A percentile compares a stretch with the other conserved stretches of the same genome.
Conservation (phyloP, 2,113 vertebrate genomes). For the Phrynosoma blainvillii region DNA sequence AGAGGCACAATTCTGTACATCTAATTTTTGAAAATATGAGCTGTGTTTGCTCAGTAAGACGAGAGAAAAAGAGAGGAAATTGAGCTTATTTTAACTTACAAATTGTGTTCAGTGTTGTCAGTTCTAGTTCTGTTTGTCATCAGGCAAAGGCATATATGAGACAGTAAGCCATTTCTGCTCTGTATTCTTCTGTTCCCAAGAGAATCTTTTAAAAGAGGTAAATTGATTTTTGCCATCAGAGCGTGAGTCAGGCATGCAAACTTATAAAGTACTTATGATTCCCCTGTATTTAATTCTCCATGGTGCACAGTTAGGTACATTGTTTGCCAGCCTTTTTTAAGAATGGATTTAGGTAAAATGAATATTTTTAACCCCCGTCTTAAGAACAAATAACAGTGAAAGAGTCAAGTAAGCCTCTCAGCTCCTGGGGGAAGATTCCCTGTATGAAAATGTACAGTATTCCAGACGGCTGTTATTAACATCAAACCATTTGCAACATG, state of each 20-base stretch:
- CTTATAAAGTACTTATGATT: constrained; percentile 60
- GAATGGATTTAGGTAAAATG: constrained; percentile 51
- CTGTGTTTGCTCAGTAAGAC: neutral
- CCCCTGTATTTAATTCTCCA: constrained; percentile 62
- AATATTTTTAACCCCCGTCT: constrained; percentile 62
- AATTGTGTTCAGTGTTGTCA: constrained; percentile 61
- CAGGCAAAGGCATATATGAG: constrained; percentile 59
- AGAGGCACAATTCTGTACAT: constrained; percentile 38
- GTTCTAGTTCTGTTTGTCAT: constrained; percentile 68
- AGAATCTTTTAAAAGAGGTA: constrained; percentile 57
- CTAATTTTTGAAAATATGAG: constrained; percentile 49
- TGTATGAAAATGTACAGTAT: constrained; percentile 30
- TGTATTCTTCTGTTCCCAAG: constrained; percentile 56
- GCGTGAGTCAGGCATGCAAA: constrained; percentile 60
- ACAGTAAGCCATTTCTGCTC: constrained; percentile 64
- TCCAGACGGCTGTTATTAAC: constrained; percentile 1
- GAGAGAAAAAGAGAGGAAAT: constrained; percentile 46
- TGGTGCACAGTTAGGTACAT: constrained; percentile 54
- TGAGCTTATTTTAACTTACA: constrained; percentile 60
- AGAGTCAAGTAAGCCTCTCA: constrained; percentile 46
- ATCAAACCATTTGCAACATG: neutral
- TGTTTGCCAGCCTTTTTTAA: constrained; percentile 64
- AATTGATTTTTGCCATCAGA: constrained; percentile 70
- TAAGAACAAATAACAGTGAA: constrained; percentile 48
- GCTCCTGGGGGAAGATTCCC: constrained; percentile 30